Base-by-base conservation (phyloP, 2,797 vertebrate genomes). In the Lepilemur ruficaudatus region DNA sequence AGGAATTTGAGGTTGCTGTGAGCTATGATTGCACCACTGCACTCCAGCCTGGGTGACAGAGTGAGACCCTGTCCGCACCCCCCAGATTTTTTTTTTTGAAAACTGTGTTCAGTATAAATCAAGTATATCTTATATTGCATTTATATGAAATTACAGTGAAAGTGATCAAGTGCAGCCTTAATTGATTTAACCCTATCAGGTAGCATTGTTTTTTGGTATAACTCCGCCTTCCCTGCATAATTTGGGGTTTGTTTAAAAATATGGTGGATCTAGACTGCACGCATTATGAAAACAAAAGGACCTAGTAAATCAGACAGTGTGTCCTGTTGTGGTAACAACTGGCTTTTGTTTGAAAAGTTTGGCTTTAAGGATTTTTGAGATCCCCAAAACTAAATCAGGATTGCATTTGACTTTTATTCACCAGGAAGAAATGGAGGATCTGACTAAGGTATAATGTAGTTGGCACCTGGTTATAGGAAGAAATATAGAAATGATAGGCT, bases 291-390 rank as follows among this genome's bases (percentile, higher is more conserved):
- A 79, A 73, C 59, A 67, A 93, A 95, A 69, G 73, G 61, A 83
- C 18, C 23, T 52, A 63, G 35, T 70, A 80, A 92, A 61, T 92
- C 43, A 91, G 25, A 90, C 7, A 52, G 41, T 91, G 17, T 88
- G 38, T 82, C 35, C 67, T 90, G 1, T 81, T 76, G 55, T 83
- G 32, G 2, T 76, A 91, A 14, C 25, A 86, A 67, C 5, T 93
- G 50, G 48, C 43, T 96, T 89, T 75, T 83, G 52, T 91, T 91
- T 85, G 52, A 69, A 94, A 90, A 48, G 7, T 52, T 63, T 96
- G 78, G 5, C 46, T 85, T 95, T 91, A 63, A 65, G 55, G 12
- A 90, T 46, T 78, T 89, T 85, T 93, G 82, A 67, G 48, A 80
- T 75, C 75, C 75, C 14, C 79, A 30, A 55, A 89, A 88, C 46